Evolutionary conservation across 2,797 vertebrate genomes (phyloP), one percentile per base, ranked within the genome.

Genomic region (Gambelia wislizenii): DNA sequence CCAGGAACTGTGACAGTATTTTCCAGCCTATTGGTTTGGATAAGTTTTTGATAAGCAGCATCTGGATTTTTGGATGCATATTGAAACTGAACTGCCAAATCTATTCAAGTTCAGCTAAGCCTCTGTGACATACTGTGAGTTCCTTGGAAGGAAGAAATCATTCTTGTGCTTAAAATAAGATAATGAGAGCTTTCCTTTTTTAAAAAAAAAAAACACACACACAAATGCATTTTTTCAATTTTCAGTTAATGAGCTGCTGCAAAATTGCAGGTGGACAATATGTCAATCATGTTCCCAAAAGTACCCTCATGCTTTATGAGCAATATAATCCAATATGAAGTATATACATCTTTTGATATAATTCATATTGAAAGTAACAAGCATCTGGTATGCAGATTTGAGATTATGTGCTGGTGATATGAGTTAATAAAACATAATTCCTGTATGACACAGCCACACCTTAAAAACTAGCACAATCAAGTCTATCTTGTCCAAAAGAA

Each of bases 251-350:
- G 84, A 95, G 86, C 91, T 96, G 84, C 92, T 93, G 87, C 90
- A 94, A 95, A 95, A 92, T 84, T 92, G 90, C 90, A 92, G 91
- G 93, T 95, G 92, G 91, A 93, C 92, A 92, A 93, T 6, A 79
- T 94, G 91, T 93, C 93, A 92, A 77, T 87, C 80, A 95, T 90
- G 87, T 90, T 95, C 92, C 88, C 91, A 86, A 93, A 91, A 91
- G 89, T 91, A 86, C 90, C 87, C 91, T 83, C 84, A 90, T 88
- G 88, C 87, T 93, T 91, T 94, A 88, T 95, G 89, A 88, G 85
- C 88, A 93, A 92, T 89, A 91, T 82, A 94, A 92, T 72, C 93
- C n/a, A 82, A 88, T 93, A 83, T 0, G 0, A 88, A 86, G 89
- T 83, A 20, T 74, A 87, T 93, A 88, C 92, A n/a, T 89, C 87